Base-by-base conservation (phyloP, 37 sponge, comb jelly and placozoan species). In the Oscarella lobularis region DNA sequence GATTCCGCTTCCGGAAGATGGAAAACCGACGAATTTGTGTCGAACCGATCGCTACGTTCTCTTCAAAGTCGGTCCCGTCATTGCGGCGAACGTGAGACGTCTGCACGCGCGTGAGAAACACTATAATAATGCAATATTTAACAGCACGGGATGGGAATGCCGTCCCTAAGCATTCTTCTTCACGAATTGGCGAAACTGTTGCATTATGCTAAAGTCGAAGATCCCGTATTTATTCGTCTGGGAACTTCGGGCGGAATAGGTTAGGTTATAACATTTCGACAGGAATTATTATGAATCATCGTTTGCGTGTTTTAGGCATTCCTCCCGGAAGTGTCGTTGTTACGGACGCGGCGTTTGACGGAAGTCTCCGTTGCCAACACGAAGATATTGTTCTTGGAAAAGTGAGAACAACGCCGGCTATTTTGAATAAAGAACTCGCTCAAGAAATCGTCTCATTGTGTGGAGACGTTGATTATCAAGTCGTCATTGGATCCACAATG, bases 161-260 rank as follows among this genome's bases (percentile, higher is more conserved):
- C 98, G 1, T 93, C 98, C 0, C 74, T 93, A n/a, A 81, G 94
- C 41, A 97, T 97, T 35, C 78, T 97, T 35, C 85, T 97, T 33
- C 91, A 93, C 67, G 98, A 97, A 78, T 66, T 93, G 39, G 75
- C 88, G 75, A 97, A 97, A 74, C 87, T 97, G 9, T 80, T 97
- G 1, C 40, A 82, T 67, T 97, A 97, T 71, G 88, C 88, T 39
- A 74, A 81, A 48, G 84, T 84, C 37, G 39, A 60, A 3, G 85
- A 87, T 39, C 74, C 82, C 2, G 39, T 83, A 65, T 77, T 97
- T 36, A 84, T 97, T 38, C 73, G 98, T 36, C 80, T 97, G 1
- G 98, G 98, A 0, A 97, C 98, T 33, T 87, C 84, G 20, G 98
- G 94, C 41, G 98, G 98, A 35, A 72, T 97, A 34, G 94, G 98